Base-by-base conservation (phyloP, 2,888 invertebrate genomes). In the Harpagoxenus sublaevis region DNA sequence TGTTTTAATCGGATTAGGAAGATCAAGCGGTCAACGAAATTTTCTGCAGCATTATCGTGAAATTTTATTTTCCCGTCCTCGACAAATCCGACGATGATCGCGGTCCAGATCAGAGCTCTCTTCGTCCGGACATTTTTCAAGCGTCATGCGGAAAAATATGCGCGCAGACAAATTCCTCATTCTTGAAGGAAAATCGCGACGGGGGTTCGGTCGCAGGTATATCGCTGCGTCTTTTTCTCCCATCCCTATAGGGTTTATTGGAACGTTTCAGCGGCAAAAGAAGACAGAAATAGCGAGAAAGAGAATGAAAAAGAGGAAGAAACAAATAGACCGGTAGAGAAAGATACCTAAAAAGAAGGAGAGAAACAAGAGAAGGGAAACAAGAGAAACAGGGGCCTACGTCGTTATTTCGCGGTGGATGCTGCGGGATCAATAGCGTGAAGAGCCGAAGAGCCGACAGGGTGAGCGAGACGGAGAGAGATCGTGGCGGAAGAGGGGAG, bases 351-450 rank as follows among this genome's bases (percentile, higher is more conserved):
- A 51, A 53, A 57, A 63, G 70, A 53, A 48, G 65, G 68, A 57
- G 78, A 48, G 74, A 62, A 84, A 39, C 63, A 57, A 71, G 60
- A 65, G 75, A 60, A 35, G 71, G 71, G 86, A 77, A 87, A 86
- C 84, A 82, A 88, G 89, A 89, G 89, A 89, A 88, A 87, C 91
- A 91, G 92, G 92, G 91, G 92, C 92, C 94, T 93, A 93, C 94
- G 93, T 93, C 94, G 94, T 94, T 94, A 94, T 94, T 94, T 94
- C 94, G 94, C 94, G 94, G 94, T 94, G 94, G 95, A 95, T 95
- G 95, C 95, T 95, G 95, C 89, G 94, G 94, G 95, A 95, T 95
- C 95, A 95, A 95, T 95, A 95, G 94, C 94, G 93, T 91, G 89
- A 93, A 94, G 94, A 93, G 93, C 92, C 92, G 91, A 93, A 93